Evolutionary conservation across 1,140 invertebrate genomes (phyloP).

Genomic region (Lepidostoma basale): DNA sequence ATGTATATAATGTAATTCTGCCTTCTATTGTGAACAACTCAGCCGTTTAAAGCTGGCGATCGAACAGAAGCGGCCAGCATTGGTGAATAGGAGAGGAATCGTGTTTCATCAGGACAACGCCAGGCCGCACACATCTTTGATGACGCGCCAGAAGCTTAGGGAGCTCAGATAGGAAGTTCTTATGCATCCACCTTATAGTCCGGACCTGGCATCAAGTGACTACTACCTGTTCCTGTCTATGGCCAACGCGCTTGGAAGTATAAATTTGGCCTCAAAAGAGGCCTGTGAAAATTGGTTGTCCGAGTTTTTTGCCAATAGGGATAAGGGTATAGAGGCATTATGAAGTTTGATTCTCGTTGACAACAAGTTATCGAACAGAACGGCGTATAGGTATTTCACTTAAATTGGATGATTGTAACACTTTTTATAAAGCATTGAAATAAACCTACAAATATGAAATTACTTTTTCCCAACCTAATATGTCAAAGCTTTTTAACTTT

Average conservation of each 20-base stretch:
- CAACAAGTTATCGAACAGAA: conserved; percentile 15
- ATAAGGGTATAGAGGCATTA: conserved; percentile 2
- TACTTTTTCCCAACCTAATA: conserved; percentile 2
- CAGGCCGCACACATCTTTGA: not conserved
- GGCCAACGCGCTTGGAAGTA: not conserved
- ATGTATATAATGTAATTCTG: no score
- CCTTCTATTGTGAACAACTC: no score
- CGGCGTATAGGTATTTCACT: no score
- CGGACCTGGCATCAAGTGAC: not conserved
- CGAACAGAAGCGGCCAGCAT: not conserved
- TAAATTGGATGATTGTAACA: not conserved
- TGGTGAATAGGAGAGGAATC: not conserved
- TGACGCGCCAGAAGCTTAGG: not conserved
- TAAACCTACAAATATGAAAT: not conserved
- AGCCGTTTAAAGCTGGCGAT: no score
- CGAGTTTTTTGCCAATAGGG: conserved; percentile 1
- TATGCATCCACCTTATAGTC: not conserved
- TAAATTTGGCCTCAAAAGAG: conserved; percentile 7
- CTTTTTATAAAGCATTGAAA: conserved; percentile 15
- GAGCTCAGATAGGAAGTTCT: not conserved
- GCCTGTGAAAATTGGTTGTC: conserved; percentile 8
- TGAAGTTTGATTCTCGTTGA: not conserved
- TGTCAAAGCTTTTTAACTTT: no score
- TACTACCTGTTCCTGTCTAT: not conserved
- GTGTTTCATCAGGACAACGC: not conserved